These are phyloP conservation scores for Hyles euphorbiae DNA, from an alignment of 1,140 invertebrate genomes.

Conservation along the genomic window DNA sequence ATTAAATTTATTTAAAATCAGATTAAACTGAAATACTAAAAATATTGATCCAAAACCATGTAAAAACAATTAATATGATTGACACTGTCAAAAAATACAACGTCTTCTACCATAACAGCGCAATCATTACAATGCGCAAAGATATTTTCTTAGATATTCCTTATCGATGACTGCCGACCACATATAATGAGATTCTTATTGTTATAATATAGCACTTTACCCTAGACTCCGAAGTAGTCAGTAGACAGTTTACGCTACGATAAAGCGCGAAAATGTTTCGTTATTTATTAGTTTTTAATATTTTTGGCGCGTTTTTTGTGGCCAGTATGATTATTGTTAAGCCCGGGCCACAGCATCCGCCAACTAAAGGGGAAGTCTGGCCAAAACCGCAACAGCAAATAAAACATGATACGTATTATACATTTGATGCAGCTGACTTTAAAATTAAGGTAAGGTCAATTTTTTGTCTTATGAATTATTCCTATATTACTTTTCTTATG, in stretches of 20 bases:
- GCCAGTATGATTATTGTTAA: constrained; percentile 7
- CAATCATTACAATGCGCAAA: constrained; percentile 1
- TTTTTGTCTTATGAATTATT: background rate
- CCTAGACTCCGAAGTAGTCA: background rate
- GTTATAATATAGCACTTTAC: background rate
- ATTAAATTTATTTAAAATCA: no score
- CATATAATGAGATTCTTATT: constrained; percentile 1
- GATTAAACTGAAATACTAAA: no score
- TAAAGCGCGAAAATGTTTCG: constrained; percentile 4
- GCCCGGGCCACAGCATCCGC: constrained; percentile 13
- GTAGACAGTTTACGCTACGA: background rate
- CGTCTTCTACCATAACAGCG: no score
- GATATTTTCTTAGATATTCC: background rate
- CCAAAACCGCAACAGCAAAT: constrained; percentile 12
- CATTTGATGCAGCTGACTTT: constrained; percentile 9
- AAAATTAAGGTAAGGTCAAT: constrained; percentile 9
- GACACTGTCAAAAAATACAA: no score
- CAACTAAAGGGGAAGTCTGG: constrained; percentile 14
- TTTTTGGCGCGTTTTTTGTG: constrained; percentile 7
- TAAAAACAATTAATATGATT: no score
- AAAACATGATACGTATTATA: constrained; percentile 8
- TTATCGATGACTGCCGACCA: background rate
- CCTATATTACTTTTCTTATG: no score
- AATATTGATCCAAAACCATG: no score
- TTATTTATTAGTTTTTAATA: constrained; percentile 4